Base-by-base conservation (phyloP, 2,888 invertebrate species). In the Osmoderma eremita region DNA sequence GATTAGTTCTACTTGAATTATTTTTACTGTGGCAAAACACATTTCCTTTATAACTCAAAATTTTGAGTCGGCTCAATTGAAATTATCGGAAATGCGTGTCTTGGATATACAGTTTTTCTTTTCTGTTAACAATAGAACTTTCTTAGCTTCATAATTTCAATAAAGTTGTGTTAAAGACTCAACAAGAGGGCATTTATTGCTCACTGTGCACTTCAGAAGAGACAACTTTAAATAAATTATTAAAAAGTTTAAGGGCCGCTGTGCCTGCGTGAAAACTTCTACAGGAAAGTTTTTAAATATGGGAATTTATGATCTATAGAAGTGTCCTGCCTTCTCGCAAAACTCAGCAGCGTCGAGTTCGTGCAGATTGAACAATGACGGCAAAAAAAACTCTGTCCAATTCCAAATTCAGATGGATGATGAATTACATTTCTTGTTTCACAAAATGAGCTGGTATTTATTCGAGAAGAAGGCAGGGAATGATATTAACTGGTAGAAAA, bases 141-240 rank as follows among this genome's bases (percentile, higher is more conserved):
- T 10, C 6, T 8, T 30, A 2, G 30, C 30, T 8, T 30, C 10
- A 30, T 30, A 2, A 10, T 10, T 8, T 30, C 10, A 30, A 8
- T 30, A 30, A 30, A 30, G 30, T 30, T 30, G 30, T 30, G 30
- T 30, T 1, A 30, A 30, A 30, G 30, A 18, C 12, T 48, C 20
- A 8, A 36, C 12, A 41, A 56, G 41, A 56, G 42, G 13, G 30
- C 10, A 30, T 30, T 30, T 30, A 30, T 10, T 30, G 30, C 30
- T 30, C 30, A 30, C 30, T 8, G 10, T 30, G 3, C 30, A 30
- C 30, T 30, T 6, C 30, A 30, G 6, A 30, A 30, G 30, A 30
- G 30, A 30, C 24, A 48, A 61, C 48, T 61, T 61, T 48, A 61
- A 61, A 61, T 61, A 61, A 61, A 61, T 61, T 45, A 61, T 61